phyloP scores from a whole-genome alignment of 2,113 vertebrate species.

The Semnornis frantzii region DNA sequence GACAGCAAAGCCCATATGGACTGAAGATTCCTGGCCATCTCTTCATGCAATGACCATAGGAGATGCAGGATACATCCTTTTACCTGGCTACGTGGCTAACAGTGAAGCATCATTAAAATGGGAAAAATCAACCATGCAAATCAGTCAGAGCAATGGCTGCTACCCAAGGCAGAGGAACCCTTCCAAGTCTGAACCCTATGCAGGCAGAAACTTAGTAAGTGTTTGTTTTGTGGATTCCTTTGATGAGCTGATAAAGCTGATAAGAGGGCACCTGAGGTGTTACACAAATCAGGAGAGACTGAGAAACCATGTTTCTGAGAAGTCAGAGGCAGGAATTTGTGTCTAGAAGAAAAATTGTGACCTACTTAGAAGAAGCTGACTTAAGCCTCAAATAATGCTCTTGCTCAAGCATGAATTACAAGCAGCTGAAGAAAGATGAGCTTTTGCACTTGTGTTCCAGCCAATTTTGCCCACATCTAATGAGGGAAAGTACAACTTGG shows the following conservation, averaged over 20 bases:
- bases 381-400: slow-evolving; percentile 64
- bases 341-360: slow-evolving; percentile 48
- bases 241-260: slow-evolving; percentile 39
- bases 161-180: slow-evolving; percentile 12
- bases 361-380: slow-evolving; percentile 62
- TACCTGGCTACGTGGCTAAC: not conserved
- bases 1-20: not conserved
- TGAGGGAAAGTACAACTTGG: not conserved
- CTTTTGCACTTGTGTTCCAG: slow-evolving; percentile 29
- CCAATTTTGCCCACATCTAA: slow-evolving; percentile 63
- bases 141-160: not conserved
- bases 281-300: slow-evolving; percentile 22
- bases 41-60: not conserved
- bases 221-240: slow-evolving; percentile 29
- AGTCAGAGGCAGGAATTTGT: slow-evolving; percentile 26
- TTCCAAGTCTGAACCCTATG: slow-evolving; percentile 21
- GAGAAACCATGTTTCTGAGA: slow-evolving; percentile 22
- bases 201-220: slow-evolving; percentile 39
- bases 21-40: not conserved
- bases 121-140: slow-evolving; percentile 7
- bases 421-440: slow-evolving; percentile 67
- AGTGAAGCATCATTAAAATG: not conserved
- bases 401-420: slow-evolving; percentile 69
- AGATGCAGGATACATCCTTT: not conserved
- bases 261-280: slow-evolving; percentile 47